phyloP scores from a whole-genome alignment of 2,888 invertebrate species.

The Epistrophella euchroma region DNA sequence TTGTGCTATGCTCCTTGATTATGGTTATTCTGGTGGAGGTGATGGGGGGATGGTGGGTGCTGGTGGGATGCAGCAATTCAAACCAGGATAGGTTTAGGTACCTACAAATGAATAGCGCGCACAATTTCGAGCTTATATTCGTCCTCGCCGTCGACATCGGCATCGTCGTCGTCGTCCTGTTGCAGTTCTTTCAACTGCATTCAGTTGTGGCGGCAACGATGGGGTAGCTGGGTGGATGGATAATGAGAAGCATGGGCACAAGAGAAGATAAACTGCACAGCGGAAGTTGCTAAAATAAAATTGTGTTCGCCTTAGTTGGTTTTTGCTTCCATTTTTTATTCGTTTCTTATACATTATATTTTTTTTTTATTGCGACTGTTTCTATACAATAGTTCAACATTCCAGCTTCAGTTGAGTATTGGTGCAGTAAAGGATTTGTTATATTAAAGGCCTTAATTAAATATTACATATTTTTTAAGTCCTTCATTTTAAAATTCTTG shows the following conservation, averaged over 20 bases:
- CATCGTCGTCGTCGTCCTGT: constrained; percentile 44
- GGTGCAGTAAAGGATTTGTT: neutral
- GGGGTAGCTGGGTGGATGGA: constrained; percentile 8
- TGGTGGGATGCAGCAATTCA: constrained; percentile 55
- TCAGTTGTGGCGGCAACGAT: constrained; percentile 61
- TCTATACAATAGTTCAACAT: constrained; percentile 68
- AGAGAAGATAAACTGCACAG: constrained; percentile 70
- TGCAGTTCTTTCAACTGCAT: constrained; percentile 75
- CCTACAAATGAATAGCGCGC: constrained; percentile 59
- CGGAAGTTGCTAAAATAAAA: constrained; percentile 76
- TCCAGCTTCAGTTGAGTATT: constrained; percentile 29
- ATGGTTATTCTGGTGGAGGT: constrained; percentile 7
- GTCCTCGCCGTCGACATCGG: constrained; percentile 36
- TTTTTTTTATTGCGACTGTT: constrained; percentile 27
- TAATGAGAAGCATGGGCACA: constrained; percentile 42
- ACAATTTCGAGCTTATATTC: constrained; percentile 59
- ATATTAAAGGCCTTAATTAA: neutral
- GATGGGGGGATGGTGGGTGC: neutral
- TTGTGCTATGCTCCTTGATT: constrained; percentile 40
- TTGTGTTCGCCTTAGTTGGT: constrained; percentile 75
- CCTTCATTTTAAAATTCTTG: too few species aligned
- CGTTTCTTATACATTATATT: constrained; percentile 29
- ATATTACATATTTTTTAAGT: too few species aligned
- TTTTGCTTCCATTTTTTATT: constrained; percentile 71
- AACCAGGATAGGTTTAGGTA: constrained; percentile 35